Evolutionary conservation across 2,888 invertebrate genomes (phyloP).

Genomic region (Pemphredon lugubris): DNA sequence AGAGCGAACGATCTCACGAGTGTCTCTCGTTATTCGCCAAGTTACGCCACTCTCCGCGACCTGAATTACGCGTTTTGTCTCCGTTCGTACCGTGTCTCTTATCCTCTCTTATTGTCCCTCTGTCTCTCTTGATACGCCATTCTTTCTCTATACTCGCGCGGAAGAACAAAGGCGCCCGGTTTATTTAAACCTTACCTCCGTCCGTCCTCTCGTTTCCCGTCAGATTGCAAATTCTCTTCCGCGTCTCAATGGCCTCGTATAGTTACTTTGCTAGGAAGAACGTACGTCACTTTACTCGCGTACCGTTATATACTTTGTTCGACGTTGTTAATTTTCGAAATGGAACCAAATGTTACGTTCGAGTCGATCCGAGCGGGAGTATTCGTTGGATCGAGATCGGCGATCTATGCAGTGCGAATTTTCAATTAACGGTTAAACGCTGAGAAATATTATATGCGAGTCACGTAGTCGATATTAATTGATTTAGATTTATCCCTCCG

Average conservation of each 20-base stretch:
- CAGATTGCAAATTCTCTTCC: slow-evolving; percentile 14
- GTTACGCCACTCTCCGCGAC: slow-evolving; percentile 7
- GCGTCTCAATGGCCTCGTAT: background rate
- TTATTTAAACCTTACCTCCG: slow-evolving; percentile 30
- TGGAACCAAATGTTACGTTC: too few species aligned
- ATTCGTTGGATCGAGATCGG: too few species aligned
- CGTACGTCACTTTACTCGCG: too few species aligned
- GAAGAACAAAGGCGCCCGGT: slow-evolving; percentile 16
- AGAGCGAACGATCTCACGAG: slow-evolving; percentile 16
- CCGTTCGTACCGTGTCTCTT: background rate
- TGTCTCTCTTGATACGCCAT: slow-evolving; percentile 1
- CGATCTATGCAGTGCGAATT: too few species aligned
- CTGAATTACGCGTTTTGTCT: slow-evolving; percentile 6
- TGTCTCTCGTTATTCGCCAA: slow-evolving; percentile 18
- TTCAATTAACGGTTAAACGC: too few species aligned
- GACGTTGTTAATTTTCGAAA: too few species aligned
- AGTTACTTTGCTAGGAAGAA: background rate
- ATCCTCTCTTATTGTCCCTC: background rate
- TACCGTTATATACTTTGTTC: too few species aligned
- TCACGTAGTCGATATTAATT: too few species aligned
- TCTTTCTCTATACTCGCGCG: background rate
- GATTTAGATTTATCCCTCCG: too few species aligned
- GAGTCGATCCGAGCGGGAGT: too few species aligned
- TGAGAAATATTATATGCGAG: too few species aligned
- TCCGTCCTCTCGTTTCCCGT: slow-evolving; percentile 9